phyloP scores from a whole-genome alignment of 2,113 vertebrate genomes.

The Melierax canorus region DNA sequence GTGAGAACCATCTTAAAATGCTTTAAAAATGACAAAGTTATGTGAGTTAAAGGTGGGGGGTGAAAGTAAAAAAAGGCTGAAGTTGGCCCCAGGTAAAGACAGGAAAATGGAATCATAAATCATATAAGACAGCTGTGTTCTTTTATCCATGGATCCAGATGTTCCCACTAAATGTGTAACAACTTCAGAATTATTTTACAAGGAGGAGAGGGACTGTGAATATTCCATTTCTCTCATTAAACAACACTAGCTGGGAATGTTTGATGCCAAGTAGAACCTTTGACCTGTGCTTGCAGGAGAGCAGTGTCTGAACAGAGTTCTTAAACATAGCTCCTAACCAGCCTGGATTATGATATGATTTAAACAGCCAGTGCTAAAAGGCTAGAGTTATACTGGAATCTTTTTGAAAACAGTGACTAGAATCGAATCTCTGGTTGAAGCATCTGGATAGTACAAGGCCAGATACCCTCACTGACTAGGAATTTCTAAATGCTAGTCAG shows the following conservation, averaged over 20 bases:
- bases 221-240: conserved; percentile 32
- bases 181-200: conserved; percentile 63
- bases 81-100: conserved; percentile 33
- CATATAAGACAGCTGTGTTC: conserved; percentile 52
- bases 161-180: conserved; percentile 54
- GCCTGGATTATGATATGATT: not conserved
- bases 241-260: conserved; percentile 19
- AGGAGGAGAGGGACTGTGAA: not conserved
- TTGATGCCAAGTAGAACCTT: conserved; percentile 21
- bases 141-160: conserved; percentile 68
- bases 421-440: not conserved
- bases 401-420: not conserved
- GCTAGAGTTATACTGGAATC: not conserved
- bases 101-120: conserved; percentile 68
- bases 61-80: not conserved
- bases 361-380: not conserved
- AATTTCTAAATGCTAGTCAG: not conserved
- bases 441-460: not conserved
- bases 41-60: conserved; percentile 40
- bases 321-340: not conserved
- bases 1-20: conserved; percentile 63
- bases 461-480: not conserved
- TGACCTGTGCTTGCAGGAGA: not conserved
- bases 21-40: conserved; percentile 55
- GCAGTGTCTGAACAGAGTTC: not conserved